Evolutionary conservation across 2,888 invertebrate species (phyloP), one percentile per base, ranked within the genome.

Genomic region (Caenorhabditis parvicauda): DNA sequence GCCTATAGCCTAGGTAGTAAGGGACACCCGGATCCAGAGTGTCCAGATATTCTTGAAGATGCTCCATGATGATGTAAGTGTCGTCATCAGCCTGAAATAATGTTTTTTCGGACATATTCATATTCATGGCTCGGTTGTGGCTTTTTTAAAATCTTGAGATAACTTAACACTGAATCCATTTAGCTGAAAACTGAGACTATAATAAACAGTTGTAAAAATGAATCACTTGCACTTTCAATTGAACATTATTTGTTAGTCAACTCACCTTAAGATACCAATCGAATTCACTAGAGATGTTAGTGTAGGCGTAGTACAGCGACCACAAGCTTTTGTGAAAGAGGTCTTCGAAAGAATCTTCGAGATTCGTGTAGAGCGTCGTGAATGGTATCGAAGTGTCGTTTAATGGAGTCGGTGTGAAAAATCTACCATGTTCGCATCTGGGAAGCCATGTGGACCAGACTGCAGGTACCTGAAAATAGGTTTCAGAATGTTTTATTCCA

Each of bases 221-320:
- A n/a, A n/a, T n/a, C n/a, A n/a, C n/a, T n/a, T n/a, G n/a, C n/a
- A n/a, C n/a, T n/a, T n/a, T n/a, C n/a, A n/a, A 3, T 24, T 27
- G 19, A 19, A 38, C 2, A 32, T 12, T 24, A 22, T 17, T 21
- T 2, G 29, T 9, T 19, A 22, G n/a, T 22, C 1, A 17, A 45
- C 49, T 22, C 14, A 72, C 69, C 59, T 72, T 72, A 28, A 72
- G 38, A 39, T 72, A 72, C 72, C 72, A 74, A 47, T 72, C 71
- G 28, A 72, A 74, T 7, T 74, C 58, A 2, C 46, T 35, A 0
- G 65, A 70, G 25, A 74, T 61, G 7, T 64, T 35, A 9, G 52
- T 50, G 39, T 58, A 71, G 7, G 61, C 48, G 39, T 70, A 72
- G 37, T 69, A 56, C 42, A 74, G 62, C 1, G 62, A 67, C 17